Percentiles rank a stretch among this genome's conserved stretches.
Conservation (phyloP, 2,888 invertebrate genomes). For the Desoria tigrina region DNA sequence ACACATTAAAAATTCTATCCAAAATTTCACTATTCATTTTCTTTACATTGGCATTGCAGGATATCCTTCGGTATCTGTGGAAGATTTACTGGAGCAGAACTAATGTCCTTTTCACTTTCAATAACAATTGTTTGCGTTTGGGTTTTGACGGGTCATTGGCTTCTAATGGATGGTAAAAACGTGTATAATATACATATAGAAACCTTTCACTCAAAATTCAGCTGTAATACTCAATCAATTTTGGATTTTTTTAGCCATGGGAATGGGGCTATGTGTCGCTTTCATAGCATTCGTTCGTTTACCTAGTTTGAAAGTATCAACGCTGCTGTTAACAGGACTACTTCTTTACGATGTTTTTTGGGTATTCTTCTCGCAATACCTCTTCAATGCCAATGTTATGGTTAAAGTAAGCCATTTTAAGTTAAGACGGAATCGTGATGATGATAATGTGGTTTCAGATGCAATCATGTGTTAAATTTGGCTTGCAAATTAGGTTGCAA, state of each 20-base stretch:
- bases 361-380: slow-evolving; percentile 98
- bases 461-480: background rate
- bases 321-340: slow-evolving; percentile 86
- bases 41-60: slow-evolving; percentile 55
- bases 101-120: slow-evolving; percentile 87
- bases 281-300: slow-evolving; percentile 95
- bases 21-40: slow-evolving; percentile 7
- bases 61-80: slow-evolving; percentile 90
- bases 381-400: slow-evolving; percentile 98
- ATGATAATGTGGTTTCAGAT: background rate
- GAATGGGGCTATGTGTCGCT: slow-evolving; percentile 96
- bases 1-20: background rate
- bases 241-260: slow-evolving; percentile 73
- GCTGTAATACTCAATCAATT: background rate
- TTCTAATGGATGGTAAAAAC: slow-evolving; percentile 85
- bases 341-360: slow-evolving; percentile 96
- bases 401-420: slow-evolving; percentile 89
- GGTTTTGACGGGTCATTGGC: slow-evolving; percentile 97
- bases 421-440: slow-evolving; percentile 37
- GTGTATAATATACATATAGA: too few species aligned
- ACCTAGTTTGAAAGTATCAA: slow-evolving; percentile 94
- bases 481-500: slow-evolving; percentile 64
- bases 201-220: too few species aligned
- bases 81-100: slow-evolving; percentile 89
- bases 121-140: slow-evolving; percentile 93